These are phyloP conservation scores for Choristoneura fumiferana DNA, from an alignment of 1,140 invertebrate genomes.

Conservation along the genomic window DNA sequence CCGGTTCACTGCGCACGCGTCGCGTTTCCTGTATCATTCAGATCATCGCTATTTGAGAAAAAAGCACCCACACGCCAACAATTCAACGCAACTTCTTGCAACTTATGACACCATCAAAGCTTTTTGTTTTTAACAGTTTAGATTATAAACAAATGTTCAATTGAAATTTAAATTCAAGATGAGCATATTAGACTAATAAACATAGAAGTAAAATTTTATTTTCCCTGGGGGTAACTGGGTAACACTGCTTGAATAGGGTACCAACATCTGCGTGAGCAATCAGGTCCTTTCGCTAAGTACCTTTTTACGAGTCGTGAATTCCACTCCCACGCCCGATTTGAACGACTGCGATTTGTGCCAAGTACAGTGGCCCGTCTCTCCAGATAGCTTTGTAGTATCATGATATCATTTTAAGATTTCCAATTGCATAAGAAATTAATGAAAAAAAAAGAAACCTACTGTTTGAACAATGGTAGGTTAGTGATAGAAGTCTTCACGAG, in stretches of 20 bases:
- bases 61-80: conserved; percentile 41
- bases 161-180: too few relatives aligned
- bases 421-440: too few relatives aligned
- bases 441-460: conserved; percentile 22
- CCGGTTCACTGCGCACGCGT: conserved; percentile 65
- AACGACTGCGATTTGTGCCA: conserved; percentile 28
- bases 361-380: conserved; percentile 15
- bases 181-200: background rate
- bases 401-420: too few relatives aligned
- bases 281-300: conserved; percentile 19
- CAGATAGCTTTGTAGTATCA: background rate
- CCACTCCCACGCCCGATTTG: conserved; percentile 14
- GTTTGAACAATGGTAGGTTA: conserved; percentile 23
- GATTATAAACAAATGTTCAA: conserved; percentile 24
- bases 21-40: conserved; percentile 63
- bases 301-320: conserved; percentile 23
- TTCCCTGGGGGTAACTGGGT: background rate
- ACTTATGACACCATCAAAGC: conserved; percentile 1
- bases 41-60: conserved; percentile 35
- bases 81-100: conserved; percentile 25
- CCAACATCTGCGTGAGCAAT: conserved; percentile 20
- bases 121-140: conserved; percentile 30
- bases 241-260: conserved; percentile 12
- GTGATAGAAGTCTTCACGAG: conserved; percentile 32
- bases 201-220: conserved; percentile 17